Evolutionary conservation across 2,797 vertebrate genomes (phyloP), one percentile per base, ranked within the genome.

Genomic region (Erithacus rubecula): DNA sequence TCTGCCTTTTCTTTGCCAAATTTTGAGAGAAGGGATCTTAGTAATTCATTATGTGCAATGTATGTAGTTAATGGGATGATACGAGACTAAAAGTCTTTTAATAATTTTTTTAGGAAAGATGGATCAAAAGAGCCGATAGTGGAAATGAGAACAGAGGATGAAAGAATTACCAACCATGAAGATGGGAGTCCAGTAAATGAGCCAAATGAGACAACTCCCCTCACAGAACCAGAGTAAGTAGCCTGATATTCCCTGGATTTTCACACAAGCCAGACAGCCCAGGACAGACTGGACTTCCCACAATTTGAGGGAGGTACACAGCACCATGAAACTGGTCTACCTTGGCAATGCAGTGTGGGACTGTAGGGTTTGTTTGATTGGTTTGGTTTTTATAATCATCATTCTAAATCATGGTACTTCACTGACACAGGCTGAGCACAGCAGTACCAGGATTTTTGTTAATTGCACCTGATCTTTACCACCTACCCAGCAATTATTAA

Each of bases 91-190:
- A 47, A 62, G 80, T 29, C 12, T 79, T 85, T 87, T 82, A 87
- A 95, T 96, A 79, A 80, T 91, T 95, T 97, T 95, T 97, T 96
- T 97, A 98, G 98, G 98, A 98, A 98, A 97, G 98, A 98, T 97
- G 98, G 98, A 95, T 98, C 98, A 93, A 98, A 98, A 98, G 98
- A 99, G 39, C 98, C 98, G 29, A 99, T 99, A 96, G 98, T 99
- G 87, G 98, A 98, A 97, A 98, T 98, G 98, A 98, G 98, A 98
- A 98, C 98, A 93, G 98, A 98, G 91, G 98, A 98, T 96, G 98
- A 98, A 98, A 98, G 98, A 97, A 98, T 98, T 91, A 98, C 98
- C 93, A 98, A 96, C 90, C 98, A 98, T 81, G 98, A 98, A 96
- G 98, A 98, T 12, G 98, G 98, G 71, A 98, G 98, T 75, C 98